These are phyloP conservation scores for Drepana arcuata DNA, from an alignment of 1,140 invertebrate genomes.

Conservation along the genomic window DNA sequence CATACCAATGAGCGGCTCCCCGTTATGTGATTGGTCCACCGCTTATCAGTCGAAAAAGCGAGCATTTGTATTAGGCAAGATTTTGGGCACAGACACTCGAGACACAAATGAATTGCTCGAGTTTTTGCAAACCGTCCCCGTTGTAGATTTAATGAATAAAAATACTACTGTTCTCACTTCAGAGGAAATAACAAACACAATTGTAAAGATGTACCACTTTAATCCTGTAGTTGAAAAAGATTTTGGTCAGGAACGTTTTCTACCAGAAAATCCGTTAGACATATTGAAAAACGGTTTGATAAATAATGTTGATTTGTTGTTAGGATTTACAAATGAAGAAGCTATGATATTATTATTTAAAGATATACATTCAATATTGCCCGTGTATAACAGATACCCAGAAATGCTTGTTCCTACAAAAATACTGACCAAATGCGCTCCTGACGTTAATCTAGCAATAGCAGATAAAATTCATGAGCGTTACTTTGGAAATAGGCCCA, in stretches of 20 bases:
- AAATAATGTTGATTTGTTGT: constrained; percentile 73
- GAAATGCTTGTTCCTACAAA: constrained; percentile 28
- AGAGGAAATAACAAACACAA: constrained; percentile 18
- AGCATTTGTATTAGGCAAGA: constrained; percentile 35
- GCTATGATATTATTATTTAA: constrained; percentile 25
- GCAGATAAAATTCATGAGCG: constrained; percentile 45
- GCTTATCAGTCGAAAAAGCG: constrained; percentile 13
- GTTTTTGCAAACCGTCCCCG: constrained; percentile 56
- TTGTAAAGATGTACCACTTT: constrained; percentile 28
- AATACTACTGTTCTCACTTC: constrained; percentile 18
- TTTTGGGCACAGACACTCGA: constrained; percentile 38
- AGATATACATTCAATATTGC: neutral
- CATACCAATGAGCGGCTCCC: constrained; percentile 22
- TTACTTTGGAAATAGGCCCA: constrained; percentile 56
- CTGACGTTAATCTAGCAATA: constrained; percentile 24
- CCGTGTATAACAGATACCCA: constrained; percentile 5
- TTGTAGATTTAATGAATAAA: constrained; percentile 37
- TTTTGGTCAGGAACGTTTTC: constrained; percentile 43
- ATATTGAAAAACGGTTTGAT: constrained; percentile 49
- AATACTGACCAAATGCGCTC: constrained; percentile 17
- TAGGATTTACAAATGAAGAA: constrained; percentile 74
- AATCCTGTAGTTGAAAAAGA: constrained; percentile 57
- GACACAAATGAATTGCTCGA: constrained; percentile 46
- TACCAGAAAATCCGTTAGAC: constrained; percentile 33
- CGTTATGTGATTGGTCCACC: constrained; percentile 13